A percentile compares a stretch with the other conserved stretches of the same genome.
Conservation (phyloP, 2,888 invertebrate genomes). For the Nematopogon swammerdamellus region DNA sequence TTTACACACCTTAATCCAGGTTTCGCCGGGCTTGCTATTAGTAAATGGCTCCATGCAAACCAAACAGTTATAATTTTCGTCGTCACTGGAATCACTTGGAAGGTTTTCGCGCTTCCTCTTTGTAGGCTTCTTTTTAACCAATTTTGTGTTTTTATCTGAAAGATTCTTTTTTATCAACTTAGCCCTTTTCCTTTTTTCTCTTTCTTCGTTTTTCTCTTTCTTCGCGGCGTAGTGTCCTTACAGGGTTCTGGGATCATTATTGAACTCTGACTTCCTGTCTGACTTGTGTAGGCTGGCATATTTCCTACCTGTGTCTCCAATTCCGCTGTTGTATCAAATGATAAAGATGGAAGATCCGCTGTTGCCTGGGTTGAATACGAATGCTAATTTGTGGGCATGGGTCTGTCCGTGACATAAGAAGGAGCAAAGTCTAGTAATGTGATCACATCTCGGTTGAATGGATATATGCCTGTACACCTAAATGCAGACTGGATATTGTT, state of each 20-base stretch:
- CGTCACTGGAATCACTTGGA: no score
- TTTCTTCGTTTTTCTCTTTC: neutral
- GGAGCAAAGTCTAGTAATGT: constrained; percentile 11
- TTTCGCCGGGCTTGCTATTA: no score
- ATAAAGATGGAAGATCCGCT: neutral
- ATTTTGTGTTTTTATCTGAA: no score
- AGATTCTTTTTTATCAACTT: neutral
- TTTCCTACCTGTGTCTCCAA: neutral
- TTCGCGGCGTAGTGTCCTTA: neutral
- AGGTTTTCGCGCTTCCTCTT: no score
- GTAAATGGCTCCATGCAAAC: no score
- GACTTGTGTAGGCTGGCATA: neutral
- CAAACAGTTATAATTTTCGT: no score
- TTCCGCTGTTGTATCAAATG: neutral
- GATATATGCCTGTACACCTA: constrained; percentile 8
- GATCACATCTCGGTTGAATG: constrained; percentile 12
- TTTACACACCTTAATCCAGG: no score
- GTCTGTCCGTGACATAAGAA: constrained; percentile 10
- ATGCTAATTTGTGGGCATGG: constrained; percentile 4
- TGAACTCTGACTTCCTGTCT: no score
- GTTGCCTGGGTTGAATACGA: neutral
- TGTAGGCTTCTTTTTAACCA: no score
- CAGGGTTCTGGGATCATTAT: no score
- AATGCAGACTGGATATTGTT: constrained; percentile 12
- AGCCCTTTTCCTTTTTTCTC: neutral